Percentiles rank a stretch among this genome's conserved stretches.
These are phyloP conservation scores for Tetanocera ferruginea DNA, from an alignment of 2,888 invertebrate genomes.

Conservation along the genomic window DNA sequence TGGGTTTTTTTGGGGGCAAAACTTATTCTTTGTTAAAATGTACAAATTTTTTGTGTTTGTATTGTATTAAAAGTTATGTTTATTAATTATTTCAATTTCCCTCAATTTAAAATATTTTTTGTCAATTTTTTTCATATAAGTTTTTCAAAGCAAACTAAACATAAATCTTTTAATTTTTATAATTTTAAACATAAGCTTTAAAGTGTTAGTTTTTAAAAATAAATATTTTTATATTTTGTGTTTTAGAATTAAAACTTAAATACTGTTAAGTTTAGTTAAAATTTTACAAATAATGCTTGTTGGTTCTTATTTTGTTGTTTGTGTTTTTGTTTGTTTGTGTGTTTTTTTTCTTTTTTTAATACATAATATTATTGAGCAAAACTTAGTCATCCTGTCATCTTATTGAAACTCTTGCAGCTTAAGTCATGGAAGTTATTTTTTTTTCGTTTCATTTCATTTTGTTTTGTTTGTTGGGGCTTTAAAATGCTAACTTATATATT, in stretches of 20 bases:
- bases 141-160: neutral
- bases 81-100: neutral
- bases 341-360: neutral
- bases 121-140: neutral
- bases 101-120: neutral
- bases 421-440: slow-evolving; percentile 12
- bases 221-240: slow-evolving; percentile 29
- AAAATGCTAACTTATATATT: neutral
- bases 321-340: too few species aligned
- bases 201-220: neutral
- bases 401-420: neutral
- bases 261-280: slow-evolving; percentile 42
- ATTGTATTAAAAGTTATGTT: neutral
- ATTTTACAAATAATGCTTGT: neutral
- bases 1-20: too few species aligned
- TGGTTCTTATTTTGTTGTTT: neutral
- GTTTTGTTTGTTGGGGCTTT: slow-evolving; percentile 4
- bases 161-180: slow-evolving; percentile 1
- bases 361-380: neutral
- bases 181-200: neutral
- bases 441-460: neutral
- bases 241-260: slow-evolving; percentile 32
- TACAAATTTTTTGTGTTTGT: neutral
- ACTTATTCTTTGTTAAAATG: neutral
- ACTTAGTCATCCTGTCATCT: neutral